Base-by-base conservation (phyloP, 2,888 invertebrate genomes). In the Hyles lineata region DNA sequence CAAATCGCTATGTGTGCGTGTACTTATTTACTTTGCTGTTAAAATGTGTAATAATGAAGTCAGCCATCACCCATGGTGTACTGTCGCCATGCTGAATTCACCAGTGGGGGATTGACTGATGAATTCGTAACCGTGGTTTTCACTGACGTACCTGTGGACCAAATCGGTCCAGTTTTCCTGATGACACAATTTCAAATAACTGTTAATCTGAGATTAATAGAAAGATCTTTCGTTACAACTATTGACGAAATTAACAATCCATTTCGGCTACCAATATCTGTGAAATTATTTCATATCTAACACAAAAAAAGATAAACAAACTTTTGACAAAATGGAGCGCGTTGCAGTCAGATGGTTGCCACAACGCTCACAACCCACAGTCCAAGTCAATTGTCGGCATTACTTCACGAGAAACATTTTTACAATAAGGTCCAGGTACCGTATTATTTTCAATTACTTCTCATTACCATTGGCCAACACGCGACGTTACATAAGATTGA, bases 371-470 rank as follows among this genome's bases (percentile, higher is more conserved):
- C 67, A 50, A 7, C 25, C 23, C 67, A 9, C 19, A 32, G 32
- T 1, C 55, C n/a, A 7, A 55, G 43, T 43, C n/a, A 55, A 55
- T 62, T 35, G 50, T 23, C 23, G 4, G 50, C 25, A 67, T 67
- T 67, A 43, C 67, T 23, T 67, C 67, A 67, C 67, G 11, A 23
- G 2, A 21, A 11, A 35, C 35, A 43, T 43, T 67, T 50, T 43
- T 63, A 61, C 63, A 43, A 29, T 29, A 61, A 61, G 25, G 23
- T 23, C 17, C 32, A 50, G 67, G 43, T 23, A 21, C 23, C 17
- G 67, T 23, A 43, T 50, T 67, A 50, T 67, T 67, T 67, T 67
- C 67, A 67, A 67, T 67, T 23, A 67, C 15, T 67, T 67, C 67
- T 50, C 23, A 67, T 67, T 67, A 67, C 2, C 15, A 43, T 67